Percentiles rank a stretch among this genome's conserved stretches.
phyloP scores from a whole-genome alignment of 2,888 invertebrate genomes.

The Hylaea fasciaria region DNA sequence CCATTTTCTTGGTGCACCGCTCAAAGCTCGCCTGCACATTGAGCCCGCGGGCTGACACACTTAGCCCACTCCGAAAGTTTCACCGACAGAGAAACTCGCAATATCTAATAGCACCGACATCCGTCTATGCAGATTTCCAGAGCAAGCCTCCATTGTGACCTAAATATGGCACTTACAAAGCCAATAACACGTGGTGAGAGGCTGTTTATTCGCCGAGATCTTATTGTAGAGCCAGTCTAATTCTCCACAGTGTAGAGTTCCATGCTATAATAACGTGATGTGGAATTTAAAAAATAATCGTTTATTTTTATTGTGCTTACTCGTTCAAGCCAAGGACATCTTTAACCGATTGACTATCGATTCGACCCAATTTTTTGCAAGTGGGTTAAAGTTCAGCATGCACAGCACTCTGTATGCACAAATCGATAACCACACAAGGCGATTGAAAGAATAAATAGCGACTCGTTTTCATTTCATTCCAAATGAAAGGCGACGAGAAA shows the following conservation, averaged over 20 bases:
- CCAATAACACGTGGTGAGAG: slow-evolving; percentile 63
- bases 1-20: slow-evolving; percentile 80
- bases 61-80: slow-evolving; percentile 81
- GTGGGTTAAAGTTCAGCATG: slow-evolving; percentile 37
- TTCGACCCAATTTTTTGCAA: slow-evolving; percentile 27
- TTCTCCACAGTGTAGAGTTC: slow-evolving; percentile 7
- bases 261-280: slow-evolving; percentile 8
- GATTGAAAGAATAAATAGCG: slow-evolving; percentile 61
- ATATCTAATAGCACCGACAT: slow-evolving; percentile 81
- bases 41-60: slow-evolving; percentile 71
- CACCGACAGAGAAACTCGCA: slow-evolving; percentile 82
- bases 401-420: slow-evolving; percentile 15
- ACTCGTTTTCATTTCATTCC: slow-evolving; percentile 82
- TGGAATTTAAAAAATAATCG: neutral
- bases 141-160: slow-evolving; percentile 77
- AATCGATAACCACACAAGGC: slow-evolving; percentile 33
- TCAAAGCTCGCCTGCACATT: slow-evolving; percentile 56
- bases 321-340: slow-evolving; percentile 32
- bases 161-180: slow-evolving; percentile 73
- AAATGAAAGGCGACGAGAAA: slow-evolving; percentile 72
- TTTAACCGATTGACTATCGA: slow-evolving; percentile 26
- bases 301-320: slow-evolving; percentile 10
- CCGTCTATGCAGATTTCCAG: slow-evolving; percentile 84
- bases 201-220: slow-evolving; percentile 49
- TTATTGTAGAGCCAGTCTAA: slow-evolving; percentile 33